These are phyloP conservation scores for Trachelipus rathkii DNA, from an alignment of 1,140 invertebrate genomes.

Conservation along the genomic window DNA sequence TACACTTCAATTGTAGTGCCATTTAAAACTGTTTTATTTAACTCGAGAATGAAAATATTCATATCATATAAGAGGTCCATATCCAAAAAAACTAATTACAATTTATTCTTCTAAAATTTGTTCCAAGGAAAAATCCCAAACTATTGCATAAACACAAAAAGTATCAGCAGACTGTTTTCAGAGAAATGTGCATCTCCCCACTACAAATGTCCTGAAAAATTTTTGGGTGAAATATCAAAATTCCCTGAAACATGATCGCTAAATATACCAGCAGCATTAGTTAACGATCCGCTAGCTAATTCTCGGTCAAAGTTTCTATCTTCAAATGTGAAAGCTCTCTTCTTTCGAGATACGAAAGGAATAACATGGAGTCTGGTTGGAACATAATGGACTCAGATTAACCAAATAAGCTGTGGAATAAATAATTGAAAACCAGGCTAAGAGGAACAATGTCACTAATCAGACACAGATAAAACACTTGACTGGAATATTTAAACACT, in stretches of 20 bases:
- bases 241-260: not conserved
- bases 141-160: too few relatives aligned
- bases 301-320: not conserved
- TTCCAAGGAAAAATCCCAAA: too few relatives aligned
- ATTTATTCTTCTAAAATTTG: not conserved
- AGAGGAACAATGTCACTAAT: too few relatives aligned
- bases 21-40: not conserved
- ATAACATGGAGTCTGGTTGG: not conserved
- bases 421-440: too few relatives aligned
- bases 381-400: not conserved
- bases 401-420: not conserved
- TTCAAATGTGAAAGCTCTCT: not conserved
- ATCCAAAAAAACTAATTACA: too few relatives aligned
- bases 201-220: too few relatives aligned
- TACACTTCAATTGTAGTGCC: not conserved
- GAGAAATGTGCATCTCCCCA: too few relatives aligned
- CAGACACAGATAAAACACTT: too few relatives aligned
- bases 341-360: not conserved
- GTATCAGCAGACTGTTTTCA: not conserved
- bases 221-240: too few relatives aligned
- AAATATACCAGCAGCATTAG: not conserved
- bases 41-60: too few relatives aligned
- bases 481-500: too few relatives aligned
- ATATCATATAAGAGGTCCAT: not conserved
- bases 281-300: not conserved